These are phyloP conservation scores for Zosterops pallidus DNA, from an alignment of 2,113 vertebrate species.

Conservation along the genomic window DNA sequence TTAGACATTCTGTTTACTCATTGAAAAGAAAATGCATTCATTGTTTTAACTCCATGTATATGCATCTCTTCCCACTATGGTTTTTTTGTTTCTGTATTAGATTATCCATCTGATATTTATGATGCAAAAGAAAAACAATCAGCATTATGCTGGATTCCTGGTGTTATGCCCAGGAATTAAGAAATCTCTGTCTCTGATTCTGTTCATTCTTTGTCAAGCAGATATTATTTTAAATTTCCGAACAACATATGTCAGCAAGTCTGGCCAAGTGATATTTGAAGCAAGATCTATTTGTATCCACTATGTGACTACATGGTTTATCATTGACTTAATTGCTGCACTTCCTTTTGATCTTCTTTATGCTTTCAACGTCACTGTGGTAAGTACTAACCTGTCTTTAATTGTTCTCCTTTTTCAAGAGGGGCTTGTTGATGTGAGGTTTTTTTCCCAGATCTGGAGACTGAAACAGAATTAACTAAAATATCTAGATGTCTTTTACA, in stretches of 20 bases:
- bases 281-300: constrained; percentile 98
- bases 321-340: constrained; percentile 96
- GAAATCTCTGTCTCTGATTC: neutral
- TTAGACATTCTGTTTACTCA: neutral
- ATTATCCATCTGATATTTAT: neutral
- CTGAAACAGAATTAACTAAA: neutral
- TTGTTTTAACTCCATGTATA: neutral
- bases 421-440: fast-evolving
- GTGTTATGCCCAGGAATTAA: neutral
- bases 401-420: neutral
- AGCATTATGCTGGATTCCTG: neutral
- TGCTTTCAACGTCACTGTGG: constrained; percentile 97
- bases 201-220: constrained; percentile 71
- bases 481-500: neutral
- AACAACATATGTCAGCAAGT: constrained; percentile 97
- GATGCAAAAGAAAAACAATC: neutral
- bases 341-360: constrained; percentile 97
- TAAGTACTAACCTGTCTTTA: constrained; percentile 72
- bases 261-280: constrained; percentile 97
- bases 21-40: neutral
- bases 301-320: constrained; percentile 98
- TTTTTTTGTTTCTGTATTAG: neutral
- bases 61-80: neutral
- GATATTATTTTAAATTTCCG: constrained; percentile 98
- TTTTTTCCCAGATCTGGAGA: neutral